A percentile compares a stretch with the other conserved stretches of the same genome.
Conservation (phyloP, 2,797 vertebrate genomes). For the Poeciliopsis infans region DNA sequence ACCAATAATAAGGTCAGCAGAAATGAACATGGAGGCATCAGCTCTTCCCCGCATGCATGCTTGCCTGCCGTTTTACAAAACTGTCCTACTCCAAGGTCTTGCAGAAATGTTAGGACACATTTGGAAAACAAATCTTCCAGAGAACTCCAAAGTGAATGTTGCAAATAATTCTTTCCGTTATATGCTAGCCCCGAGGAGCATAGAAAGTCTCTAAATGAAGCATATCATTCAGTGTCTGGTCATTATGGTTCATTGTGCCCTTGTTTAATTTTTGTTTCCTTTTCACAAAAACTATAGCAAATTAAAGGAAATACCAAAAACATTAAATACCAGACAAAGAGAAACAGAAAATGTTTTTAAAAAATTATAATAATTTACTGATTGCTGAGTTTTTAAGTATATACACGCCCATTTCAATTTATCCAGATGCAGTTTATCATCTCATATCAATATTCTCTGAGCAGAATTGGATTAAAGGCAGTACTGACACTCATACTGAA, state of each 20-base stretch:
- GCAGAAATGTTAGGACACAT: neutral
- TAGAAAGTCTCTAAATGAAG: neutral
- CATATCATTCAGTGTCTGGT: neutral
- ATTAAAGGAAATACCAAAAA: no score
- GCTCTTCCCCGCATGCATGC: neutral
- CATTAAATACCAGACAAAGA: no score
- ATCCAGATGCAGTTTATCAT: neutral
- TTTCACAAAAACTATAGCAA: conserved; percentile 4
- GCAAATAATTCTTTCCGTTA: neutral
- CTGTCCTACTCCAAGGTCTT: neutral
- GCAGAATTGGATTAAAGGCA: conserved; percentile 17
- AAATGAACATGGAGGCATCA: neutral
- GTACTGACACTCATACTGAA: neutral
- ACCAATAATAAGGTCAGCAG: neutral
- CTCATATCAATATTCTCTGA: conserved; percentile 14
- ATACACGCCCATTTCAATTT: neutral
- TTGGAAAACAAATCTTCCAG: neutral
- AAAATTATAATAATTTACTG: conserved; percentile 6
- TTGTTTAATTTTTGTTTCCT: neutral
- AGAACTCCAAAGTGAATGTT: neutral
- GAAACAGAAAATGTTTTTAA: no score
- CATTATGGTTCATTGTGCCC: neutral
- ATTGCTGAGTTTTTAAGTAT: conserved; percentile 18
- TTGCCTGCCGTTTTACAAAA: neutral
- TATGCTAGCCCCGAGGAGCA: no score